Conservation (phyloP, 2,113 vertebrate species). For the Psilopsiagon aymara region DNA sequence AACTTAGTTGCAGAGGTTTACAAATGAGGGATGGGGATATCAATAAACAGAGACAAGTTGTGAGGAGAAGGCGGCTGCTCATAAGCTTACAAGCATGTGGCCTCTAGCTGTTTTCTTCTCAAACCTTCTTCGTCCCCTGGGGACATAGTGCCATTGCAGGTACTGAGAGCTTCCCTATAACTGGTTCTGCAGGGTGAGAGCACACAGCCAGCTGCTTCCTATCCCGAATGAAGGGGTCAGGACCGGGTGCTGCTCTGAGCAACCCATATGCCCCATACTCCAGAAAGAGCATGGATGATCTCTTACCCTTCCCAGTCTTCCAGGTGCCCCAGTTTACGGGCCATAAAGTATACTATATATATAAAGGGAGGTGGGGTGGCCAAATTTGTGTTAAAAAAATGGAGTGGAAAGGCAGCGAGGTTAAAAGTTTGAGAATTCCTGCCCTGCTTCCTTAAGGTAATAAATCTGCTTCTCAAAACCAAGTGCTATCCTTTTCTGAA, state of each 20-base stretch:
- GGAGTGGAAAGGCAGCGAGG: neutral
- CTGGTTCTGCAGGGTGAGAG: neutral
- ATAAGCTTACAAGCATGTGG: neutral
- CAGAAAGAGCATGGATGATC: neutral
- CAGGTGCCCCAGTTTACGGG: neutral
- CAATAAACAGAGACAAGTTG: neutral
- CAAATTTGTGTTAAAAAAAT: neutral
- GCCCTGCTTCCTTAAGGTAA: neutral
- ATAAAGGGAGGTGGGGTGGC: neutral
- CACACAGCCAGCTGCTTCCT: neutral
- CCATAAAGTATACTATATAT: no score
- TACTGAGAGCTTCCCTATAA: neutral
- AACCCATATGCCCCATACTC: fast-evolving
- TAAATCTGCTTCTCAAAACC: neutral
- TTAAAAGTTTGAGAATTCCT: neutral
- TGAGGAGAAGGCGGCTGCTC: neutral
- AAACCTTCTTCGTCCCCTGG: fast-evolving
- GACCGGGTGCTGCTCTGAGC: neutral
- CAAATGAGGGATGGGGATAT: neutral
- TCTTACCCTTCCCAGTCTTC: neutral
- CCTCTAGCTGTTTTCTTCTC: neutral
- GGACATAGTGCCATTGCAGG: neutral
- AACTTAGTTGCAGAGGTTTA: neutral
- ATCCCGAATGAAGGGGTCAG: fast-evolving
- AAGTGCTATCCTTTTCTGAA: neutral